Conservation (phyloP, 2,888 invertebrate genomes). For the Drosophila borealis region DNA sequence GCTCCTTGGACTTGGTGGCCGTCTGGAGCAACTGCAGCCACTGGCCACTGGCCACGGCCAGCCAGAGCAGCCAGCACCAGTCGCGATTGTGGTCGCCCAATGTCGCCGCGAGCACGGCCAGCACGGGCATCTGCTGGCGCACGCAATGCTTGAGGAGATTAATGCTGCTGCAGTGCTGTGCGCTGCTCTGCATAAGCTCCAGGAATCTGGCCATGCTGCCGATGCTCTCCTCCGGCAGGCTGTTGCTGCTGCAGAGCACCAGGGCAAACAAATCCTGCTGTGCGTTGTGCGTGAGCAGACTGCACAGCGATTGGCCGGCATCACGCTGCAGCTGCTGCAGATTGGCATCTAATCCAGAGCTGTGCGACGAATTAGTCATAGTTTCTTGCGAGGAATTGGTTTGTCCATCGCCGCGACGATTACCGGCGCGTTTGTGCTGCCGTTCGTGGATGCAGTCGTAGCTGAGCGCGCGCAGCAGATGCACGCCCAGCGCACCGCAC, state of each 20-base stretch:
- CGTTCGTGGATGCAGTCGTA: slow-evolving; percentile 63
- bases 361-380: slow-evolving; percentile 79
- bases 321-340: slow-evolving; percentile 42
- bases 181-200: slow-evolving; percentile 72
- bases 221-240: slow-evolving; percentile 63
- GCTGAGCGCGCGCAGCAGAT: slow-evolving; percentile 80
- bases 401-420: slow-evolving; percentile 48
- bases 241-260: slow-evolving; percentile 80
- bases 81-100: slow-evolving; percentile 70
- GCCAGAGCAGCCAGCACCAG: slow-evolving; percentile 84
- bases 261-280: slow-evolving; percentile 83
- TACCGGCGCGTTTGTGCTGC: slow-evolving; percentile 53
- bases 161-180: slow-evolving; percentile 67
- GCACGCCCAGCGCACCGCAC: slow-evolving; percentile 76
- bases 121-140: slow-evolving; percentile 76
- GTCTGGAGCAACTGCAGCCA: slow-evolving; percentile 68
- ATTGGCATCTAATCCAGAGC: slow-evolving; percentile 78
- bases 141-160: slow-evolving; percentile 79
- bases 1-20: slow-evolving; percentile 38
- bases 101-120: slow-evolving; percentile 82
- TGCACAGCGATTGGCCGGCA: slow-evolving; percentile 53
- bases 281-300: slow-evolving; percentile 50
- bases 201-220: slow-evolving; percentile 62
- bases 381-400: slow-evolving; percentile 78
- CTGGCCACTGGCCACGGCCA: slow-evolving; percentile 79